Conservation (phyloP, 2,888 invertebrate species). For the Caenorhabditis zanzibari region DNA sequence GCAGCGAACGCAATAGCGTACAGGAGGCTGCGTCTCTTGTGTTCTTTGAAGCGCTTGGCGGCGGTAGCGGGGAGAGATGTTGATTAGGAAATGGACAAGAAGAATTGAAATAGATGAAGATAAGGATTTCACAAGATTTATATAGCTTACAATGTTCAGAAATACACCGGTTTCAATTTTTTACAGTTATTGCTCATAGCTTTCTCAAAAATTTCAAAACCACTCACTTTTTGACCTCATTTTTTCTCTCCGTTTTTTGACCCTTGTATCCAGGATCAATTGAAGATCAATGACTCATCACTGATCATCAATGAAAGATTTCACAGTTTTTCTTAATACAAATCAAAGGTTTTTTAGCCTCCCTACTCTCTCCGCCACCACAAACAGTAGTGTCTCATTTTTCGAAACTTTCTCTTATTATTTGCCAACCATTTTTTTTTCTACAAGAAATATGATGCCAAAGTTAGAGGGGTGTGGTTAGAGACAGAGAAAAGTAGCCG, state of each 20-base stretch:
- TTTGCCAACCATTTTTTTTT: constrained; percentile 22
- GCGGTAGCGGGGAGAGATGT: too few relatives aligned
- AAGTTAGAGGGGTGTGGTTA: constrained; percentile 10
- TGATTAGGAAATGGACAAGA: too few relatives aligned
- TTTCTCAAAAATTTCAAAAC: constrained; percentile 6
- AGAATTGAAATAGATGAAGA: too few relatives aligned
- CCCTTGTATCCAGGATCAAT: constrained; percentile 18
- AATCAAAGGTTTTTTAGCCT: too few relatives aligned
- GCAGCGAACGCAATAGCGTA: too few relatives aligned
- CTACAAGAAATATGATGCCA: constrained; percentile 34
- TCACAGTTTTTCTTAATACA: not conserved
- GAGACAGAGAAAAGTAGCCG: constrained; percentile 24
- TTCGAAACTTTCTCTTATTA: constrained; percentile 39
- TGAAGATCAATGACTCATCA: constrained; percentile 41
- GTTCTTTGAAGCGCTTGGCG: too few relatives aligned
- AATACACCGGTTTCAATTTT: not conserved
- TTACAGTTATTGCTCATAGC: not conserved
- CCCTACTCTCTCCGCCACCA: constrained; percentile 2
- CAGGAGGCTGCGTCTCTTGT: too few relatives aligned
- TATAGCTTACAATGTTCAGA: too few relatives aligned
- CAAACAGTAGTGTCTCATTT: constrained; percentile 29
- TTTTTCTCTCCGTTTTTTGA: constrained; percentile 1
- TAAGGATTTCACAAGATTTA: too few relatives aligned
- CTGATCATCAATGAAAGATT: constrained; percentile 10
- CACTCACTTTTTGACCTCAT: constrained; percentile 12